Evolutionary conservation across 2,113 vertebrate genomes (phyloP), one percentile per base, ranked within the genome.

Genomic region (Calyptommatus sinebrachiatus): DNA sequence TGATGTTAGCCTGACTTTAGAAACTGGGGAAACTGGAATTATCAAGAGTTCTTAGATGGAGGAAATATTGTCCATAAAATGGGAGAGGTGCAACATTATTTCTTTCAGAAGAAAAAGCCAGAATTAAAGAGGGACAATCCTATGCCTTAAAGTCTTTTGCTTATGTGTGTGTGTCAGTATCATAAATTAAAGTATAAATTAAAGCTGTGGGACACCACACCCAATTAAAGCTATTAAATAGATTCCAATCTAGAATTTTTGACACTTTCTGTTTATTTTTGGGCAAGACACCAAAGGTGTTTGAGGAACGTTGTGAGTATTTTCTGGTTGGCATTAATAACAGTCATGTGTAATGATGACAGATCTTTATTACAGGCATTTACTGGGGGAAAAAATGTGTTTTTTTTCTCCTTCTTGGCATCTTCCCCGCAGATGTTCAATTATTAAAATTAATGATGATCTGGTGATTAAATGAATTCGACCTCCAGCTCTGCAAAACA

Each of bases 341-440:
- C 8, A 70, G 28, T 26, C 31, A 9, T 67, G 18, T 84, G 81
- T 87, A 48, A 48, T 76, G 71, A 88, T 74, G 85, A 86, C 88
- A 88, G 73, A 68, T 69, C 78, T 84, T 91, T 82, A 50, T 75
- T 88, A 84, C 82, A 89, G 79, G 61, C 75, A 88, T 85, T 87
- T 74, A 28, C 21, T 69, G 50, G 67, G 50, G 67, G 26, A 73
- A 1, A 62, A 22, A 0, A 11, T 71, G 8, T 63, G 26, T 81
- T 87, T 26, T 20, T 74, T 85, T 85, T 61, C 11, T 73, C 22
- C 71, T 78, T 79, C 77, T 3, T 46, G 84, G 0, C 29, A 45
- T 35, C 85, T 87, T 89, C 18, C 9, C 85, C 60, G 57, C 57
- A 50, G 74, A 63, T 81, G 50, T 29, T 31, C 68, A 84, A 26